Base-by-base conservation (phyloP, 2,797 vertebrate genomes). In the Caiman crocodilus region DNA sequence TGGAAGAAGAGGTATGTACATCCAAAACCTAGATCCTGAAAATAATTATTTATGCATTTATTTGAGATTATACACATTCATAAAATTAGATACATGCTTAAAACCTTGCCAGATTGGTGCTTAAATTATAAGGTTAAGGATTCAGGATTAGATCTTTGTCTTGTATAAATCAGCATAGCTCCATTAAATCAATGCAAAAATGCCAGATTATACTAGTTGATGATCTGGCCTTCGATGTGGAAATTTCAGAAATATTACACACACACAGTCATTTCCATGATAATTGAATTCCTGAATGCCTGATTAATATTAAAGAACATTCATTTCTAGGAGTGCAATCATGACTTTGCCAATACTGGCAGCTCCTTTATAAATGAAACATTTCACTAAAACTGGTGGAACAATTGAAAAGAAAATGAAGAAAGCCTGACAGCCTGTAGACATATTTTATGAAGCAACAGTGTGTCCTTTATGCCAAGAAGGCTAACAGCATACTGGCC, bases 361-460 rank as follows among this genome's bases (percentile, higher is more conserved):
- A 88, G 82, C 60, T 76, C 16, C 84, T 84, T 82, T 87, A 18
- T 20, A 84, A 94, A 89, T 73, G 61, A 90, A 91, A 73, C 14
- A 25, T 92, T 84, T 79, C 81, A 28, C 63, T 87, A 87, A 75
- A 74, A 60, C 16, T 60, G 63, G 57, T 79, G 16, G 42, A 79
- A 32, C 9, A 74, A 20, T 21, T 57, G 64, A 79, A 65, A 35
- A 89, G 57, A 90, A 91, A 90, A 76, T 57, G 69, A 92, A 89
- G 81, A 16, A 90, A 88, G 50, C 61, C 55, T 82, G 76, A 94
- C 90, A 94, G 84, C 61, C 74, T 76, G 88, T 65, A 85, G 82
- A 73, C 73, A 35, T 10, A 30, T 71, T 88, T 88, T 88, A 50
- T 50, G 42, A 50, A 50, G 42, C 10, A 10, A 50, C 42, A 50